Evolutionary conservation across 2,888 invertebrate genomes (phyloP).

Genomic region (Pycnomerus fuliginosus): DNA sequence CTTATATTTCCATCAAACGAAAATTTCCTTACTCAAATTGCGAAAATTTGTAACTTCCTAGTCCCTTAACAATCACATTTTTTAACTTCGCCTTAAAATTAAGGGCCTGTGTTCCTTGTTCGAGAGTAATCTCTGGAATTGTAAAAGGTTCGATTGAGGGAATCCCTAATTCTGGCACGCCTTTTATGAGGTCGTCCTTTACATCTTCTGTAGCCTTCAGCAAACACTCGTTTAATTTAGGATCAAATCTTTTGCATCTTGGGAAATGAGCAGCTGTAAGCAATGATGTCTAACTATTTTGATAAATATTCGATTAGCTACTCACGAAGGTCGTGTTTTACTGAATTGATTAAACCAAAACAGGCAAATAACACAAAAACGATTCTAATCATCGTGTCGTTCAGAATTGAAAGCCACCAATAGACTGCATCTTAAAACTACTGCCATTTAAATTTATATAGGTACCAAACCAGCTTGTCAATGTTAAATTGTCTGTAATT

Average conservation of each 20-base stretch:
- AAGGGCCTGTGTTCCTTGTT: constrained; percentile 47
- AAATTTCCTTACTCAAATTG: constrained; percentile 51
- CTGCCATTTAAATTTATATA: no score
- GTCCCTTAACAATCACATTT: constrained; percentile 55
- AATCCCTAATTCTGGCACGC: constrained; percentile 51
- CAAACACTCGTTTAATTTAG: constrained; percentile 52
- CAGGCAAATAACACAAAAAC: no score
- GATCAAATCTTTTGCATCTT: constrained; percentile 51
- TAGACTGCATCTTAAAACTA: no score
- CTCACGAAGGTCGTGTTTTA: no score
- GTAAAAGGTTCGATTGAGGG: constrained; percentile 52
- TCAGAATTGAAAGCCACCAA: no score
- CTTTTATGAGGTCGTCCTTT: constrained; percentile 48
- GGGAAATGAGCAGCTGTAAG: constrained; percentile 1
- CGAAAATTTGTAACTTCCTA: constrained; percentile 52
- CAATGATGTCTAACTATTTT: no score
- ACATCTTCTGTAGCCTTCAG: constrained; percentile 47
- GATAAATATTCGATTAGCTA: no score
- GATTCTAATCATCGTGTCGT: no score
- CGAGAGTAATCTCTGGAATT: constrained; percentile 49
- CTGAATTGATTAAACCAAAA: no score
- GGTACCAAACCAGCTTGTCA: no score
- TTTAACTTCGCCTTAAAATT: constrained; percentile 53
- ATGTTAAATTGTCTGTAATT: no score
- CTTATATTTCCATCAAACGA: neutral